Evolutionary conservation across 2,113 vertebrate species (phyloP).

Genomic region (Rutilus rutilus): DNA sequence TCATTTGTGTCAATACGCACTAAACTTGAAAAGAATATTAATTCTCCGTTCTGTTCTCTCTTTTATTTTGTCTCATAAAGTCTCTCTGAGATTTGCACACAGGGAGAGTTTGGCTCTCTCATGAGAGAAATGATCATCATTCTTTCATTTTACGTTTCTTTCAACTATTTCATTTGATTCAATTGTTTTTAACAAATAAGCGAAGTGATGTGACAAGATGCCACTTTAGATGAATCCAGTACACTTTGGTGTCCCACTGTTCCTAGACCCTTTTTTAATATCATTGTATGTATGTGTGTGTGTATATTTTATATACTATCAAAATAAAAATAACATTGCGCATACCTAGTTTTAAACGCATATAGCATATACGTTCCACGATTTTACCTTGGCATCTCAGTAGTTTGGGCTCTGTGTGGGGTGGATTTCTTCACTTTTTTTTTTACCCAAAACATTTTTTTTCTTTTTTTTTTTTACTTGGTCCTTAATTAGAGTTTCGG

Average conservation of each 20-base stretch:
- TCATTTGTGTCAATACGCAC: neutral
- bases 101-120: neutral
- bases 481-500: neutral
- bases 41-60: neutral
- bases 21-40: slow-evolving; percentile 8
- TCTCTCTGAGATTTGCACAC: neutral
- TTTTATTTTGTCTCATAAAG: neutral
- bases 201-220: neutral
- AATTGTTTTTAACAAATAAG: neutral
- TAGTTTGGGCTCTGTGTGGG: neutral
- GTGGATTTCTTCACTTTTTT: neutral
- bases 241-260: too few relatives aligned
- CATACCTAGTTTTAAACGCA: neutral
- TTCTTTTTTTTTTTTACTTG: neutral
- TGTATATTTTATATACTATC: neutral
- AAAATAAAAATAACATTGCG: neutral
- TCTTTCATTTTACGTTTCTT: neutral
- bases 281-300: too few relatives aligned
- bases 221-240: too few relatives aligned
- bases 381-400: too few relatives aligned
- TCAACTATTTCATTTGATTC: neutral
- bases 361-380: neutral
- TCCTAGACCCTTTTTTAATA: too few relatives aligned
- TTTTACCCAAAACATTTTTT: too few relatives aligned
- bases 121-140: neutral